phyloP scores from a whole-genome alignment of 2,113 vertebrate genomes.

The Paradoxurus hermaphroditus region DNA sequence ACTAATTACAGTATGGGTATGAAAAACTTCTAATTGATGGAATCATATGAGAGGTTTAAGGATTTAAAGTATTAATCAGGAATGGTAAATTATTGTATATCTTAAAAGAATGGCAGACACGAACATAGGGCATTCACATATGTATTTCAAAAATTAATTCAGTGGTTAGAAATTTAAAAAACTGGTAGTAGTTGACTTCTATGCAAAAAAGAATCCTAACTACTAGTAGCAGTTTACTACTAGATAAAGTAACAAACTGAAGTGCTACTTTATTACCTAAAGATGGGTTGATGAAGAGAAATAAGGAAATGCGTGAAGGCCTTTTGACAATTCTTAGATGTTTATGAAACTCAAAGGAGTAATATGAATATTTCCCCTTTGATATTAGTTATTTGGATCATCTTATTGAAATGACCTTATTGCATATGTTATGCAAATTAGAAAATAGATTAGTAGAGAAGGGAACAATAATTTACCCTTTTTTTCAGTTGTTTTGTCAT shows the following conservation, averaged over 20 bases:
- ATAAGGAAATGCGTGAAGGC: neutral
- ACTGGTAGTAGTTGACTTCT: neutral
- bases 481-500: neutral
- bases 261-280: neutral
- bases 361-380: constrained; percentile 1
- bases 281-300: neutral
- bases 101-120: constrained; percentile 19
- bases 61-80: neutral
- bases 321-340: neutral
- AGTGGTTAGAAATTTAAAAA: neutral
- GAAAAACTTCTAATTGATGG: neutral
- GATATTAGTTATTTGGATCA: neutral
- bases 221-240: neutral
- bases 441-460: neutral
- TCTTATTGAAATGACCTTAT: neutral
- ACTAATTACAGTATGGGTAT: neutral
- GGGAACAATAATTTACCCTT: neutral
- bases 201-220: neutral
- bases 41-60: neutral
- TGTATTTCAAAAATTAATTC: constrained; percentile 22
- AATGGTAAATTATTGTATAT: neutral
- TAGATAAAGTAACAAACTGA: neutral
- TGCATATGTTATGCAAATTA: neutral
- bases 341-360: neutral
- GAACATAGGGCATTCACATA: neutral